Percentiles rank a stretch among this genome's conserved stretches.
Conservation (phyloP, 2,113 vertebrate genomes). For the Ramphastos sulfuratus region DNA sequence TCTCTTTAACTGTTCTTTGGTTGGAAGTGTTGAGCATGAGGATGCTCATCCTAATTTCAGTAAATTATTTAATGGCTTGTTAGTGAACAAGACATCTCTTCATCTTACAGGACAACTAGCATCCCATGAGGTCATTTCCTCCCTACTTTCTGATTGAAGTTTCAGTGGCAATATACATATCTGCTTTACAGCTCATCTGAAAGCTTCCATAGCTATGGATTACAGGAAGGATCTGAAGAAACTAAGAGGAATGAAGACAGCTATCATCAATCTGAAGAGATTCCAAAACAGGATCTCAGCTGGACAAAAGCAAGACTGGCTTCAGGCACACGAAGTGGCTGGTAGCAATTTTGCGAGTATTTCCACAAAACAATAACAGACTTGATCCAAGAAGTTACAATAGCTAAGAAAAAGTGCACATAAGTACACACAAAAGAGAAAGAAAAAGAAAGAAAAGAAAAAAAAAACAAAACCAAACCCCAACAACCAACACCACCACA, state of each 20-base stretch:
- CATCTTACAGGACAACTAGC: not conserved
- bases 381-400: not conserved
- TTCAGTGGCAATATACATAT: not conserved
- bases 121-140: not conserved
- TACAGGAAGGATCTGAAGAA: not conserved
- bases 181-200: not conserved
- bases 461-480: too few relatives aligned
- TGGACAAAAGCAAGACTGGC: not conserved
- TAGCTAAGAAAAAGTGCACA: not conserved
- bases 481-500: not conserved
- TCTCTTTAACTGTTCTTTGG: not conserved
- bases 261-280: not conserved
- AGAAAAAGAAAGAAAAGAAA: not conserved
- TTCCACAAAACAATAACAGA: not conserved
- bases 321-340: not conserved
- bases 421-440: not conserved
- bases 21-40: not conserved
- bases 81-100: not conserved
- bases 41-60: not conserved
- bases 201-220: not conserved
- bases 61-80: accelerated
- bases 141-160: not conserved
- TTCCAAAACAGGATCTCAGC: not conserved
- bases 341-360: not conserved
- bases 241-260: not conserved